Evolutionary conservation across 1,140 invertebrate species (phyloP), one percentile per base, ranked within the genome.

Genomic region (Pinna nobilis): DNA sequence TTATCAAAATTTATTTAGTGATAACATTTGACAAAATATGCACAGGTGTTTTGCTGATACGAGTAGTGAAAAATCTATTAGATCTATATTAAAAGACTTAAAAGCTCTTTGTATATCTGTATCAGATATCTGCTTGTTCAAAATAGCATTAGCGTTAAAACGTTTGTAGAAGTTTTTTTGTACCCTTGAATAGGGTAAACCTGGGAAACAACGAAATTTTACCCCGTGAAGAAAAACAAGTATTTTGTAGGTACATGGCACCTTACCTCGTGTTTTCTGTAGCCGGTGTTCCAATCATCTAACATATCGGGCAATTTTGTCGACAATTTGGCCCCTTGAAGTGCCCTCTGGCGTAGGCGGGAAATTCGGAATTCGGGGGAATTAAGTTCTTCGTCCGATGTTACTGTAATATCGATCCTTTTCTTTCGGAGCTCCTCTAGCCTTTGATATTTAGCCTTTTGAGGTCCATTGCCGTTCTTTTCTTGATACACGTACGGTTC

Each of bases 401-500:
- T 87, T 20, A 84, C 79, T 18, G 78, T 59, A 13, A 84, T 80
- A 49, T 87, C 84, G 20, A 87, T 81, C 20, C 85, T 66, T 55
- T 81, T 79, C 44, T 82, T 81, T 9, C 85, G 66, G 75, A 76
- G 82, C 66, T 87, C 85, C 70, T 87, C 85, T 44, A 87, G 72
- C 53, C 77, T 80, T 75, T 84, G 83, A 76, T 79, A 87, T 69
- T 86, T 87, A 50, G 37, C 72, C 76, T 71, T 81, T 35, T 64
- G 67, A 41, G 39, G 53, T 49, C 11, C 51, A 67, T 35, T 79
- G 6, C 73, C 77, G 13, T 60, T 28, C 47, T 75, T 79, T 32
- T 59, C 73, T 1, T 60, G 70, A 47, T 60, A 55, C 4, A 69
- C 57, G 33, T 70, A 71, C 32, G 65, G 39, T 15, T 78, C 76